A percentile compares a stretch with the other conserved stretches of the same genome.
These are phyloP conservation scores for Anas platyrhynchos DNA, from an alignment of 2,113 vertebrate genomes.

Conservation along the genomic window DNA sequence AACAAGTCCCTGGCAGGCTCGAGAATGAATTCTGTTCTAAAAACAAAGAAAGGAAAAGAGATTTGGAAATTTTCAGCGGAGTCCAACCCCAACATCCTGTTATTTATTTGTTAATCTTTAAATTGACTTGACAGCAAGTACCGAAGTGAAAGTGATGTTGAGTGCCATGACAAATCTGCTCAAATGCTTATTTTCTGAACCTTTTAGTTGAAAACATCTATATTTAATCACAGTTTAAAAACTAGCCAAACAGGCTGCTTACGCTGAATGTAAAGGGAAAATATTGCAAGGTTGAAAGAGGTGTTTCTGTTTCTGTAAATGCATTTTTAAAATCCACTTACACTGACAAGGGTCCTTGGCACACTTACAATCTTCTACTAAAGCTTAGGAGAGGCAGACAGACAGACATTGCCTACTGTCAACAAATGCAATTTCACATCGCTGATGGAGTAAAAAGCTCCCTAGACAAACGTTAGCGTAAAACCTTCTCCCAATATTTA, in stretches of 20 bases:
- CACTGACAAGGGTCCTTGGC: conserved; percentile 37
- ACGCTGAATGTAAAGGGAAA: not conserved
- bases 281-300: not conserved
- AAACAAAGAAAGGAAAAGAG: conserved; percentile 34
- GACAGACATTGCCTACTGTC: conserved; percentile 49
- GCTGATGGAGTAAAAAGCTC: conserved; percentile 53
- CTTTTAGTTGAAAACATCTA: conserved; percentile 35
- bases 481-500: conserved; percentile 44
- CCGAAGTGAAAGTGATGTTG: conserved; percentile 14
- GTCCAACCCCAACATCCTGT: conserved; percentile 12
- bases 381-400: conserved; percentile 49
- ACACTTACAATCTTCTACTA: conserved; percentile 29
- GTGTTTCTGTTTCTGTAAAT: conserved; percentile 52
- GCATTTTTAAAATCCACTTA: conserved; percentile 41
- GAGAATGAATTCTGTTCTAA: not conserved
- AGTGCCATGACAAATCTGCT: conserved; percentile 33
- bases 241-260: conserved; percentile 32
- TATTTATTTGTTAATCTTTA: conserved; percentile 60
- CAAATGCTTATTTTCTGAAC: conserved; percentile 31
- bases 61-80: conserved; percentile 4
- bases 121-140: conserved; percentile 34
- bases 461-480: conserved; percentile 48
- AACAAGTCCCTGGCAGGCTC: not conserved
- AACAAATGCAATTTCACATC: conserved; percentile 43
- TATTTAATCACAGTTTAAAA: conserved; percentile 32